Evolutionary conservation across 2,113 vertebrate species (phyloP), one percentile per base, ranked within the genome.

Genomic region (Nannobrachium achirus): DNA sequence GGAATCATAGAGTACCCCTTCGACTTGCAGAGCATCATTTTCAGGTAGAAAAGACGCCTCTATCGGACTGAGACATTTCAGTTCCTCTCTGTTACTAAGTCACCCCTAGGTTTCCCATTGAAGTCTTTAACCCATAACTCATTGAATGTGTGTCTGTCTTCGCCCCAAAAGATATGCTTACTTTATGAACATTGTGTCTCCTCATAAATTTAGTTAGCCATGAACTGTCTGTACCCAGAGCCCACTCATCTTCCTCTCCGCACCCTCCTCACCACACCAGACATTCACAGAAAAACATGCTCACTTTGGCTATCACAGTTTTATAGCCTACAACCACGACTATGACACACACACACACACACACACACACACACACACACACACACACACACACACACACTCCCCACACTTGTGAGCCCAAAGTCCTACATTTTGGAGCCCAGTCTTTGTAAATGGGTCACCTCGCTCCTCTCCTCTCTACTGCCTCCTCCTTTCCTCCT

Each of bases 1-100:
- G 97, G 98, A 67, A 99, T 99, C 93, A 99, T 99, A 85, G 98
- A 99, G 87, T 99, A 99, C 89, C 98, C 98, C 25, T 99, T 99
- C 71, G 98, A 99, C 94, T 93, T 99, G 92, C 96, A 98, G 88
- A 99, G 97, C 88, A 99, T 99, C 93, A 98, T 99, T 91, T 99
- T 99, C 95, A 98, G 98, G 98, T 99, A 93, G 82, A 91, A 80
- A 25, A 73, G 75, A 85, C 2, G 45, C 68, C 78, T 14, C 16
- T 39, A 19, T 45, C 63, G 50, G 16, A 69, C 45, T 44, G 6
- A 25, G 33, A 25, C 20, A 25, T 40, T 2, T n/a, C 38, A 42
- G 46, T 69, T 59, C 67, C 44, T 80, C 25, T 14, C 56, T 78
- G 25, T 77, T 61, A 33, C 73, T 69, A 52, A 9, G 20, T 25